Evolutionary conservation across 2,113 vertebrate genomes (phyloP).

Genomic region (Mugil cephalus): DNA sequence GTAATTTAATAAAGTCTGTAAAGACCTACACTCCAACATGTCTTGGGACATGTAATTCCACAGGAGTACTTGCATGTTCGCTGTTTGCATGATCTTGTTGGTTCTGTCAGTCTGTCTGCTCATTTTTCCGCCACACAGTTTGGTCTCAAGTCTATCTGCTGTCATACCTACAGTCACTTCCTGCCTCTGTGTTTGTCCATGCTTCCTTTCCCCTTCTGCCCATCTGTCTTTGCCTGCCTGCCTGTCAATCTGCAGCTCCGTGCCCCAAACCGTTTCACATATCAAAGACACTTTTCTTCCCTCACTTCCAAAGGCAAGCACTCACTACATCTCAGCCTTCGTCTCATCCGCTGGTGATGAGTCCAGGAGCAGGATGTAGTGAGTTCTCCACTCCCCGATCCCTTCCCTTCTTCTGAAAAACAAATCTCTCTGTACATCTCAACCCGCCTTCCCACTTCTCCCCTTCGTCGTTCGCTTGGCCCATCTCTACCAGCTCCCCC

Average conservation of each 20-base stretch:
- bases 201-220: conserved; percentile 18
- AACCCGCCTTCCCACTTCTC: conserved; percentile 56
- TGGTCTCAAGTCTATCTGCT: conserved; percentile 41
- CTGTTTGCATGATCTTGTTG: conserved; percentile 48
- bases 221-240: conserved; percentile 41
- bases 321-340: conserved; percentile 30
- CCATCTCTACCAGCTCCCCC: conserved; percentile 63
- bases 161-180: conserved; percentile 31
- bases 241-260: conserved; percentile 26
- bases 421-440: conserved; percentile 61
- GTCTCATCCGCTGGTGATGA: conserved; percentile 48
- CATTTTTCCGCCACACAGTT: conserved; percentile 37
- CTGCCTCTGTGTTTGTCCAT: conserved; percentile 27
- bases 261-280: conserved; percentile 51
- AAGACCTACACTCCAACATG: conserved; percentile 17
- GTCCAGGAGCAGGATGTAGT: conserved; percentile 37
- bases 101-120: conserved; percentile 32
- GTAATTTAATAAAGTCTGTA: conserved; percentile 4
- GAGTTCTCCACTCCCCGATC: conserved; percentile 40
- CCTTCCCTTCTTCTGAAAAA: conserved; percentile 57
- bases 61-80: conserved; percentile 5
- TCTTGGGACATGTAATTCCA: conserved; percentile 50
- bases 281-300: conserved; percentile 61
- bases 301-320: conserved; percentile 50
- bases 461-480: conserved; percentile 46